These are phyloP conservation scores for Acrossocheilus wenchowensis DNA, from an alignment of 2,797 vertebrate species.

Conservation along the genomic window DNA sequence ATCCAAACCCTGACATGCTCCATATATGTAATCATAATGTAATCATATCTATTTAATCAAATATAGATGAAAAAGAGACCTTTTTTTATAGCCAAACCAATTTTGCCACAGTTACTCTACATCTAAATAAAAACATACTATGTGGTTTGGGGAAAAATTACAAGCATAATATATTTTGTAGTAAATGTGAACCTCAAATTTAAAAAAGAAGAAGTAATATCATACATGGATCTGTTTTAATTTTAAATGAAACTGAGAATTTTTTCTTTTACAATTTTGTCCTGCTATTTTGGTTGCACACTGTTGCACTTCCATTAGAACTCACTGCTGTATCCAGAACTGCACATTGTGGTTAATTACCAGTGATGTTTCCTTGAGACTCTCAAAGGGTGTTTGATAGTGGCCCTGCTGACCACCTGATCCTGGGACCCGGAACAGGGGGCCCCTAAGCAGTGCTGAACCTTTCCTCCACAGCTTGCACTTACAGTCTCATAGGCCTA, in stretches of 20 bases:
- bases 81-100: slow-evolving; percentile 46
- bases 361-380: slow-evolving; percentile 7
- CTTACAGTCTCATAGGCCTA: not conserved
- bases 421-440: not conserved
- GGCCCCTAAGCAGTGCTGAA: slow-evolving; percentile 13
- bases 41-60: slow-evolving; percentile 52
- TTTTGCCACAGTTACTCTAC: slow-evolving; percentile 22
- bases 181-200: not conserved
- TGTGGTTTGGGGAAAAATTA: not conserved
- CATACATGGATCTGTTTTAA: not conserved
- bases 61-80: slow-evolving; percentile 25
- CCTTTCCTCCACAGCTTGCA: slow-evolving; percentile 4
- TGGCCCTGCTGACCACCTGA: slow-evolving; percentile 15
- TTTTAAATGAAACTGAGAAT: not conserved
- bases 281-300: not conserved
- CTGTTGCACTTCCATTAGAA: not conserved
- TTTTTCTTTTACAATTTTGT: not conserved
- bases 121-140: slow-evolving; percentile 23
- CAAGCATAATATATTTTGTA: not conserved
- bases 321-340: not conserved
- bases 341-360: slow-evolving; percentile 1
- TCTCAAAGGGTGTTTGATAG: slow-evolving; percentile 11
- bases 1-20: slow-evolving; percentile 47
- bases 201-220: not conserved
- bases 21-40: slow-evolving; percentile 50